A percentile compares a stretch with the other conserved stretches of the same genome.
These are phyloP conservation scores for Heliconius sara DNA, from an alignment of 2,888 invertebrate species.

Conservation along the genomic window DNA sequence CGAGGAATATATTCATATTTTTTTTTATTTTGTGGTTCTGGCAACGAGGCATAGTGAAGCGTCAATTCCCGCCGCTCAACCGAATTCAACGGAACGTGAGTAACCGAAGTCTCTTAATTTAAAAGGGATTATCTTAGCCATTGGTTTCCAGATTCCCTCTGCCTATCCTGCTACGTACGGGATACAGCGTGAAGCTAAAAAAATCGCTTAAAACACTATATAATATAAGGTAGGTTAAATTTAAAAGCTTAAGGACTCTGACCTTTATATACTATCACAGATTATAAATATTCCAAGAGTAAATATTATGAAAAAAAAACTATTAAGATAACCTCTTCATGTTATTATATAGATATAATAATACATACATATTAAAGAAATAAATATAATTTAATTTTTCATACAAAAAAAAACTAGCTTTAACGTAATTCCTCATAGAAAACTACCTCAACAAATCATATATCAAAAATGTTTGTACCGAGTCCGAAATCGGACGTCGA, in stretches of 20 bases:
- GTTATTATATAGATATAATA: not conserved
- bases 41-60: too few relatives aligned
- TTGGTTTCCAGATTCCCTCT: not conserved
- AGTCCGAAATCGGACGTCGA: slow-evolving; percentile 38
- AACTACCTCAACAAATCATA: slow-evolving; percentile 35
- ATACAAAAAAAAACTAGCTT: not conserved
- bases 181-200: not conserved
- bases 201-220: not conserved
- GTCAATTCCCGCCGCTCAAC: not conserved
- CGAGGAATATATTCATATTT: too few relatives aligned
- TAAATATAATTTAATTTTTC: not conserved
- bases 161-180: not conserved
- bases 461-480: slow-evolving; percentile 35
- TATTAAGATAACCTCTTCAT: too few relatives aligned
- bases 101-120: not conserved
- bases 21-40: too few relatives aligned
- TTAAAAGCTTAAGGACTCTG: too few relatives aligned
- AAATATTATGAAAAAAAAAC: not conserved
- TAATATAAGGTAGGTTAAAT: too few relatives aligned
- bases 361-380: not conserved
- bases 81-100: not conserved
- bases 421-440: not conserved
- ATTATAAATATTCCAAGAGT: not conserved
- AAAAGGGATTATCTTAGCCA: not conserved
- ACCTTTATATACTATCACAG: not conserved